A percentile compares a stretch with the other conserved stretches of the same genome.
Evolutionary conservation across 2,113 vertebrate species (phyloP).

Genomic region (Cebidichthys violaceus): DNA sequence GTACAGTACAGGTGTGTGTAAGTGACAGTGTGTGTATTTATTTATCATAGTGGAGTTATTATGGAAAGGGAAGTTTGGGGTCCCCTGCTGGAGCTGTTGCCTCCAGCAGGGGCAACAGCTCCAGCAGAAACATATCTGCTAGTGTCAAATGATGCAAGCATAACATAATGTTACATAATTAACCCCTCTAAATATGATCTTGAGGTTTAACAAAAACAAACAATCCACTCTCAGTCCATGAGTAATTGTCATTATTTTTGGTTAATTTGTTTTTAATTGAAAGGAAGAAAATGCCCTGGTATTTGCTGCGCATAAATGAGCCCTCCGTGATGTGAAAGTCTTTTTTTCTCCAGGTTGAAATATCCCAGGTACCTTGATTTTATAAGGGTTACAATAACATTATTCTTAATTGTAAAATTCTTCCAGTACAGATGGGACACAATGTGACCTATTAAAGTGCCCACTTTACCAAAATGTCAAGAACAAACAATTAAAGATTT

Average conservation of each 20-base stretch:
- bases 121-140: conserved; percentile 4
- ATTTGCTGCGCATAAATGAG: conserved; percentile 32
- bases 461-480: conserved; percentile 28
- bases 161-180: conserved; percentile 28
- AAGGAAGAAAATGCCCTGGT: conserved; percentile 41
- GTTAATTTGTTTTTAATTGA: conserved; percentile 67
- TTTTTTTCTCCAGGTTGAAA: conserved; percentile 24
- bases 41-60: neutral
- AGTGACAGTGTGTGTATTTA: conserved; percentile 7
- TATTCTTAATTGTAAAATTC: conserved; percentile 13
- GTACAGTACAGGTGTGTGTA: neutral
- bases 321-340: neutral
- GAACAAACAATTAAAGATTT: conserved; percentile 21
- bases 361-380: conserved; percentile 37
- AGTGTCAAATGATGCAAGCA: conserved; percentile 1
- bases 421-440: neutral
- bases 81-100: too few relatives aligned
- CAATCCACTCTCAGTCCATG: conserved; percentile 34
- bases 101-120: too few relatives aligned
- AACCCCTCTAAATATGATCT: conserved; percentile 47
- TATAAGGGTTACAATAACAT: conserved; percentile 26
- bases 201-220: conserved; percentile 55
- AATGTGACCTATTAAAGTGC: conserved; percentile 11
- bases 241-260: conserved; percentile 52
- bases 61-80: too few relatives aligned